Evolutionary conservation across 2,888 invertebrate species (phyloP), one percentile per base, ranked within the genome.

Genomic region (Cordilura impudica): DNA sequence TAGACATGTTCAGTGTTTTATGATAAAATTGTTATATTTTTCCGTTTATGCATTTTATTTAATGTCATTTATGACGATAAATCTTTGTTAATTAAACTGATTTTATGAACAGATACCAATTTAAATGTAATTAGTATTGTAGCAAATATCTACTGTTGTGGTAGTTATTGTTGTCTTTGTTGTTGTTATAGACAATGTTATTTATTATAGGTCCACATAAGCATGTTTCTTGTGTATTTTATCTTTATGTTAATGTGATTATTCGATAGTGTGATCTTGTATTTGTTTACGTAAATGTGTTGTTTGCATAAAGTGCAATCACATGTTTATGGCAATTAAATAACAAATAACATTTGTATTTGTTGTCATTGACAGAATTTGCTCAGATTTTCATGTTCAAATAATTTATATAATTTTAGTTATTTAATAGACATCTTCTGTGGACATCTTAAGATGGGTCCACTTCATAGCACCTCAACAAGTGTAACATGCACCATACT

Each of bases 321-420:
- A 73, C 78, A 73, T 78, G 78, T 78, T 73, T 69, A 63, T 73
- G 78, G 78, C 78, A 69, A 58, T 73, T 78, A 53, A 78, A 78
- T 73, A 78, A 78, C 77, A 78, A 78, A 78, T 66, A 71, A 78
- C 63, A 63, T 63, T 69, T 73, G 61, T 21, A 67, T 72, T 72
- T 63, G 67, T 69, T 73, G 63, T 51, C 51, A 63, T 61, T 73
- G 67, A 65, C 69, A 69, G 73, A 43, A 66, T 70, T 58, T 74
- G 8, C 45, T 49, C 58, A 4, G 16, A 21, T 51, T 72, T 51
- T 19, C 12, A 8, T 47, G n/a, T n/a, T n/a, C n/a, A n/a, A n/a
- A n/a, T n/a, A n/a, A n/a, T n/a, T n/a, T n/a, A n/a, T n/a, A n/a
- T n/a, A n/a, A n/a, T n/a, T n/a, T n/a, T n/a, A n/a, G n/a, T n/a